These are phyloP conservation scores for Galerucella pusilla DNA, from an alignment of 2,888 invertebrate species.

Conservation along the genomic window DNA sequence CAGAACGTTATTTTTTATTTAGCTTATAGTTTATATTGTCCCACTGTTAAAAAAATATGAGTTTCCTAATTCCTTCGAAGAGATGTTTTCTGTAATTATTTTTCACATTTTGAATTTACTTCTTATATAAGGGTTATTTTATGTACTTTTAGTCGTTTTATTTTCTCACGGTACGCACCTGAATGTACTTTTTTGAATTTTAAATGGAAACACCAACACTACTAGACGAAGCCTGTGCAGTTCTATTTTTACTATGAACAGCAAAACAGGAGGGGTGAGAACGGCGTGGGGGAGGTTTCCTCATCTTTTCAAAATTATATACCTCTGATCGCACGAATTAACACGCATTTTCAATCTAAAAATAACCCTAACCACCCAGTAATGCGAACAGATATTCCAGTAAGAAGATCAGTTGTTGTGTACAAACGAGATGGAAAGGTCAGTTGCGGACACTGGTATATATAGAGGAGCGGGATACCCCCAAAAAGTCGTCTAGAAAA, in stretches of 20 bases:
- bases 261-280: conserved; percentile 6
- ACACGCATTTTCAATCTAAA: conserved; percentile 23
- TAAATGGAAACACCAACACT: not conserved
- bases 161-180: no score
- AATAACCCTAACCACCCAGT: conserved; percentile 8
- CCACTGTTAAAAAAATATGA: no score
- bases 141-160: no score
- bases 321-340: conserved; percentile 3
- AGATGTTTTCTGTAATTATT: no score
- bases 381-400: not conserved
- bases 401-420: not conserved
- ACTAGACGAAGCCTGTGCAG: not conserved
- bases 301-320: conserved; percentile 15
- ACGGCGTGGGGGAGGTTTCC: conserved; percentile 9
- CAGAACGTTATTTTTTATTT: no score
- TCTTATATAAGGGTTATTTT: no score
- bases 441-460: not conserved
- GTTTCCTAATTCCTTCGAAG: no score
- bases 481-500: no score
- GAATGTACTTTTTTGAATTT: no score
- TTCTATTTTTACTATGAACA: conserved; percentile 4
- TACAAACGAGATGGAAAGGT: not conserved
- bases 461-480: no score
- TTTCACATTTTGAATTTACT: no score
- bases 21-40: no score